Evolutionary conservation across 2,888 invertebrate species (phyloP).

Genomic region (Dynastes hyllus): DNA sequence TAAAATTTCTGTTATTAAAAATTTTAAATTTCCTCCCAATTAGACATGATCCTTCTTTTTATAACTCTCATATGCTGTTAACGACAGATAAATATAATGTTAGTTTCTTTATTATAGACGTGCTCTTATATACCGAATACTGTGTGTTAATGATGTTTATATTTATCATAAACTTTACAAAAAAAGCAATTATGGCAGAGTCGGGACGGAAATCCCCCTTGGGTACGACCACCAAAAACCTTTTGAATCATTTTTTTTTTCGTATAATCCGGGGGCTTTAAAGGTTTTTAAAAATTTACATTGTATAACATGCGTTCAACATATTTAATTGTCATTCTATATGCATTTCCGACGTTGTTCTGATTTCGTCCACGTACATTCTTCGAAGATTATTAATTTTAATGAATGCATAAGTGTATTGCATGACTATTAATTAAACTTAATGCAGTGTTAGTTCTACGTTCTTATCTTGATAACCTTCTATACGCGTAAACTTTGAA

Average conservation of each 20-base stretch:
- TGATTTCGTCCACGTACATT: slow-evolving; percentile 13
- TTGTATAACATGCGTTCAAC: slow-evolving; percentile 2
- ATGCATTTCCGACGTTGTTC: slow-evolving; percentile 21
- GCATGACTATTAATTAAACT: slow-evolving; percentile 20
- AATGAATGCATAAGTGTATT: slow-evolving; percentile 23
- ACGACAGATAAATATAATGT: not conserved
- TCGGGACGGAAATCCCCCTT: too few relatives aligned
- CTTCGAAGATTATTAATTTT: slow-evolving; percentile 25
- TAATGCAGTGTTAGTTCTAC: not conserved
- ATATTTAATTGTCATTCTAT: slow-evolving; percentile 14
- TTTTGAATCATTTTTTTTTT: not conserved
- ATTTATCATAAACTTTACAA: not conserved
- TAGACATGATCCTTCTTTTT: not conserved
- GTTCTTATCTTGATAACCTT: slow-evolving; percentile 5
- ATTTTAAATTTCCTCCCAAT: too few relatives aligned
- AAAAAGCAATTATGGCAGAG: slow-evolving; percentile 12
- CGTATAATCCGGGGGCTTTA: not conserved
- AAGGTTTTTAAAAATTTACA: not conserved
- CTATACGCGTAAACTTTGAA: not conserved
- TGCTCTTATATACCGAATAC: not conserved
- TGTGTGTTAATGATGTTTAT: not conserved
- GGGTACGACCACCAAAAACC: slow-evolving; percentile 1
- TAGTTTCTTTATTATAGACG: not conserved
- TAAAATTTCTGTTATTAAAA: too few relatives aligned
- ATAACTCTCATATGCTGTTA: not conserved